These are phyloP conservation scores for Lobophora halterata DNA, from an alignment of 2,888 invertebrate genomes.

Conservation along the genomic window DNA sequence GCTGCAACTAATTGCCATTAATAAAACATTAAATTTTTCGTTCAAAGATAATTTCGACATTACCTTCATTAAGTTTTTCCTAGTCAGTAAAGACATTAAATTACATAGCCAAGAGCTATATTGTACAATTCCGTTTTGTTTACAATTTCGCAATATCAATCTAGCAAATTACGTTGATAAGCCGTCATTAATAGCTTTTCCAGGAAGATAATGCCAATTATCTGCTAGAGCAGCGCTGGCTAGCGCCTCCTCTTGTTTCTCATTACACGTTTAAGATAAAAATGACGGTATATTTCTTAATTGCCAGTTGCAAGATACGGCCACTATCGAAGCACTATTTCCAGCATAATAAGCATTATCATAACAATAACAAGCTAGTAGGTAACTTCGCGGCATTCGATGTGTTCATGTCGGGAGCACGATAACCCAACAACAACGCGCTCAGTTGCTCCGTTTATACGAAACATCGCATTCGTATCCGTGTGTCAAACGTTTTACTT, in stretches of 20 bases:
- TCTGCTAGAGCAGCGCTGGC: slow-evolving; percentile 44
- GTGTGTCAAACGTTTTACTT: slow-evolving; percentile 1
- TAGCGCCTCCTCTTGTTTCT: slow-evolving; percentile 50
- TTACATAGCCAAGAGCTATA: too few relatives aligned
- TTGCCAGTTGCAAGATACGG: slow-evolving; percentile 72
- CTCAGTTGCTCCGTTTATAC: slow-evolving; percentile 43
- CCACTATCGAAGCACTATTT: slow-evolving; percentile 72
- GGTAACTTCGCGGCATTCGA: slow-evolving; percentile 57
- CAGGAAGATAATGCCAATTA: slow-evolving; percentile 56
- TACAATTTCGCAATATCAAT: slow-evolving; percentile 15
- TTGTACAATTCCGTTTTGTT: too few relatives aligned
- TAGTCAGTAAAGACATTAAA: too few relatives aligned
- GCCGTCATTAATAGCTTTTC: slow-evolving; percentile 39
- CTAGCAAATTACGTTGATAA: slow-evolving; percentile 22
- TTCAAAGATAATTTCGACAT: too few relatives aligned
- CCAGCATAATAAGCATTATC: slow-evolving; percentile 78
- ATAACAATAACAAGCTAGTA: slow-evolving; percentile 76
- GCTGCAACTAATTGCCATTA: slow-evolving; percentile 6
- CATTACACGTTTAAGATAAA: slow-evolving; percentile 54
- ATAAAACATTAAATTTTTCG: too few relatives aligned
- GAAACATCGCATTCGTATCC: slow-evolving; percentile 17
- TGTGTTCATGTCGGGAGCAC: slow-evolving; percentile 51
- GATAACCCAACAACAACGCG: slow-evolving; percentile 46
- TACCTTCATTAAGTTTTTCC: too few relatives aligned
- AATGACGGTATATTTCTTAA: slow-evolving; percentile 65